These are phyloP conservation scores for Polylopha cassiicola DNA, from an alignment of 2,888 invertebrate species.

Conservation along the genomic window DNA sequence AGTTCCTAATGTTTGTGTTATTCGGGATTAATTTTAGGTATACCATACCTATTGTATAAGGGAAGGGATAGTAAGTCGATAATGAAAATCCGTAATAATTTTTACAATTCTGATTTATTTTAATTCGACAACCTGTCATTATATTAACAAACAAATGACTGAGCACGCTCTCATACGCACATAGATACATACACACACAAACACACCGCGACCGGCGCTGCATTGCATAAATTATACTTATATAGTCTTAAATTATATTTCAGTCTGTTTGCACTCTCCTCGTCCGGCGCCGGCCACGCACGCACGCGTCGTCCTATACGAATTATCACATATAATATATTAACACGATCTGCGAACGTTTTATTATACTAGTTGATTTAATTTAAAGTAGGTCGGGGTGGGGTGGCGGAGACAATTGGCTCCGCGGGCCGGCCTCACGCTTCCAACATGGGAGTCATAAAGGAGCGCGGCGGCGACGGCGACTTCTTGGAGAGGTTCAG, in stretches of 20 bases:
- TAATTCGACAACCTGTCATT: conserved; percentile 88
- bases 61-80: conserved; percentile 11
- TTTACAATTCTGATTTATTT: conserved; percentile 77
- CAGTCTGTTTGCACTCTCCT: conserved; percentile 78
- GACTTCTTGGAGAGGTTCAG: conserved; percentile 93
- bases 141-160: conserved; percentile 81
- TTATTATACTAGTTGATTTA: conserved; percentile 66
- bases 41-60: no score
- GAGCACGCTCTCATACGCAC: conserved; percentile 81
- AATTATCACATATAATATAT: conserved; percentile 84
- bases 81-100: conserved; percentile 58
- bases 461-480: conserved; percentile 77
- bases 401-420: conserved; percentile 69
- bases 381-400: conserved; percentile 75
- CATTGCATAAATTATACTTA: conserved; percentile 81
- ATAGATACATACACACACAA: conserved; percentile 76
- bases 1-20: no score
- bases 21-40: no score
- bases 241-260: conserved; percentile 78
- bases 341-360: conserved; percentile 79
- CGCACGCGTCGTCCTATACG: conserved; percentile 71
- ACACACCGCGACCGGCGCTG: conserved; percentile 80
- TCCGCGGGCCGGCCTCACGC: conserved; percentile 79
- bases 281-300: conserved; percentile 76
- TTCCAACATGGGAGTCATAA: conserved; percentile 80